Base-by-base conservation (phyloP, 2,797 vertebrate species). In the Lepilemur ruficaudatus region DNA sequence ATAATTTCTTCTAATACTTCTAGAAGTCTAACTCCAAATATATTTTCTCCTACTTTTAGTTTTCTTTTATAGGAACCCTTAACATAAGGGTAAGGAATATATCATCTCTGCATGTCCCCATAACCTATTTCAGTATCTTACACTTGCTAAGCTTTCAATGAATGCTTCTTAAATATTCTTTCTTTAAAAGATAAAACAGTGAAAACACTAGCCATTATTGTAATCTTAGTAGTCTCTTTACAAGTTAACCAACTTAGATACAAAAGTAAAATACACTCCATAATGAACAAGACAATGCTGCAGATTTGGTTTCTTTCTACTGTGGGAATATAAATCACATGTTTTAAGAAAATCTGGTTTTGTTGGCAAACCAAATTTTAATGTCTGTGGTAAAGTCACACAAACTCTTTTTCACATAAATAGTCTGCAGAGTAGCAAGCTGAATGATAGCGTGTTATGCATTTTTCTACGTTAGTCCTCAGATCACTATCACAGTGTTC, bases 381-480 rank as follows among this genome's bases (percentile, higher is more conserved):
- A 65, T 79, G 69, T 65, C 59, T 87, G 41, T 78, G n/a, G 55
- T 81, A 93, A 96, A 91, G 46, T 70, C 41, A 79, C 28, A 89
- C 89, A 95, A 94, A 96, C 87, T 93, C 92, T 92, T 89, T 97
- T 97, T 93, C 86, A 95, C 30, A 96, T 0, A 79, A 6, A 22
- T 8, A 85, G 72, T 46, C 73, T 94, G 80, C 91, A 97, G 91
- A 92, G 72, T 75, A 91, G 93, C 93, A 98, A 97, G 96, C 91
- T 35, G 75, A 95, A 97, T 96, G 93, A 72, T 11, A 97, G 78
- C 50, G 43, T 43, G 70, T 75, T 92, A 95, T 65, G 95, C 89
- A 92, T 93, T 98, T 94, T 97, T 93, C 92, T 95, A 97, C 96
- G 90, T 97, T 84, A 97, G 81, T 55, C 61, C 87, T 96, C 91